Evolutionary conservation across 1,140 invertebrate genomes (phyloP), one percentile per base, ranked within the genome.

Genomic region (Solenopsis fugax): DNA sequence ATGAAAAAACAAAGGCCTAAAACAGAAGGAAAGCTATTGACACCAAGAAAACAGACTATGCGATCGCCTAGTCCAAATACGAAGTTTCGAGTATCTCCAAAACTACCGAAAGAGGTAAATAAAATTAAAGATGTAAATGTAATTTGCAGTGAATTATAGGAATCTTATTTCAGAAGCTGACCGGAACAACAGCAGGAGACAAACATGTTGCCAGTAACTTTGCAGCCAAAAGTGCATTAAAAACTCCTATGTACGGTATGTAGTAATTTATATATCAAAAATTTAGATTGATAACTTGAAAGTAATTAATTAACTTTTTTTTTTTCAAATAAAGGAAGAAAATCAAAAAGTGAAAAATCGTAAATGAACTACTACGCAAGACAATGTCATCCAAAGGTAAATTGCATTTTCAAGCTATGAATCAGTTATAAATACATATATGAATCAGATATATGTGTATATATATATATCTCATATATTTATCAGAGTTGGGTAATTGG

Each of bases 1-100:
- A 72, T 3, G 89, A 34, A 87, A 90, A 85, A 92, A 92, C 84
- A n/a, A 86, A 65, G 21, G 9, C 41, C 69, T 65, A 76, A 85
- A 86, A 89, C 56, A 7, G 65, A 89, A 18, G 77, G 73, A 10
- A 48, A 50, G n/a, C 29, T 75, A 9, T 48, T 76, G 4, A 78
- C 65, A 24, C 48, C 88, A 18, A 85, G 21, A 73, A 73, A 34
- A 1, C 41, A 29, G 16, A 13, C 3, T 48, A 73, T 37, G 18
- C 4, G 4, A 29, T 56, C 56, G 16, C 10, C 41, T 24, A 84
- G 13, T 54, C 41, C n/a, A 64, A 72, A 60, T 16, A 29, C 73
- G 21, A 80, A 87, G n/a, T 75, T 73, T 60, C 80, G 18, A 34
- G 1, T 69, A 24, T 89, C 89, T 56, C 54, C 86, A 7, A 87